These are phyloP conservation scores for Pomacea canaliculata DNA, from an alignment of 2,888 invertebrate species.

Conservation along the genomic window DNA sequence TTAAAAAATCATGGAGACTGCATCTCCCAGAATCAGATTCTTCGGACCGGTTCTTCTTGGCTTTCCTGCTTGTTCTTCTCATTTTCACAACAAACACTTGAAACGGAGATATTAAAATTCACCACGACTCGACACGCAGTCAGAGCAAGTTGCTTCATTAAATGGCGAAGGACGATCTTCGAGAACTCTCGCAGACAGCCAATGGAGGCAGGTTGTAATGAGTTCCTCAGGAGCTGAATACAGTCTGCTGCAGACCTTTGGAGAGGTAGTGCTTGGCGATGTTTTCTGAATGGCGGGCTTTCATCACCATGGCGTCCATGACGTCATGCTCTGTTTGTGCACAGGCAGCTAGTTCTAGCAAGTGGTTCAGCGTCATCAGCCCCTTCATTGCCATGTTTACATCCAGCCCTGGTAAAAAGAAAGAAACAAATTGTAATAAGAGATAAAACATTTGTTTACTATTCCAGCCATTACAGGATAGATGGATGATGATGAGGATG, in stretches of 20 bases:
- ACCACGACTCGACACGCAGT: no score
- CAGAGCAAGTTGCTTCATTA: no score
- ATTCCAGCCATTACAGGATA: neutral
- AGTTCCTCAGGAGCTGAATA: conserved; percentile 20
- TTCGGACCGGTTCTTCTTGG: no score
- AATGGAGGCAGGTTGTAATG: neutral
- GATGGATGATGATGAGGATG: no score
- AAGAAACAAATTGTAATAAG: neutral
- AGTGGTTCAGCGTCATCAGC: conserved; percentile 47
- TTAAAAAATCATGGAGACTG: no score
- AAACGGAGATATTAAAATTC: no score
- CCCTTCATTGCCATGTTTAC: conserved; percentile 57
- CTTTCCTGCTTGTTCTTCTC: no score
- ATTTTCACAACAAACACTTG: no score
- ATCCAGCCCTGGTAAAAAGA: conserved; percentile 53
- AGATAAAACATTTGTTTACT: neutral
- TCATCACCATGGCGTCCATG: conserved; percentile 52
- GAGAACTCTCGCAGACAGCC: no score
- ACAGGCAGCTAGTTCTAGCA: conserved; percentile 53
- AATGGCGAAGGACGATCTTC: no score
- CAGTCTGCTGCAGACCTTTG: conserved; percentile 53
- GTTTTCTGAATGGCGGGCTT: conserved; percentile 56
- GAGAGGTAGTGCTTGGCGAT: conserved; percentile 52
- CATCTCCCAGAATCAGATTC: no score
- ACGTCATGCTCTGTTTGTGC: conserved; percentile 60